phyloP scores from a whole-genome alignment of 2,113 vertebrate genomes.

The Hyaena hyaena region DNA sequence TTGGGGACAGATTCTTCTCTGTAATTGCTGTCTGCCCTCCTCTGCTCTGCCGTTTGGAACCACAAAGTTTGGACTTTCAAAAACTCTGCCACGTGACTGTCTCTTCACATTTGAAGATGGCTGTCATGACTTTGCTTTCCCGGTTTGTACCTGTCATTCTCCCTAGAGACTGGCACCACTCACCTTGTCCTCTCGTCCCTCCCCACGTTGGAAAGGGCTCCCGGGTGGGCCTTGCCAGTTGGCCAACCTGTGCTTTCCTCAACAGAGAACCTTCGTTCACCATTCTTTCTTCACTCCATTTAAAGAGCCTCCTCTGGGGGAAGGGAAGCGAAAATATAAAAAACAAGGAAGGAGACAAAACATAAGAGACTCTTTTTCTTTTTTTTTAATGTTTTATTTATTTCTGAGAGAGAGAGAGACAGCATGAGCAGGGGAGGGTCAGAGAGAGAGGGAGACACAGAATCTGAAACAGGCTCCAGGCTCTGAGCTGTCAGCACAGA shows the following conservation, averaged over 20 bases:
- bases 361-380: too few species aligned
- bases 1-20: not conserved
- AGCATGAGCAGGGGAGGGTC: too few species aligned
- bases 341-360: too few species aligned
- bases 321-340: too few species aligned
- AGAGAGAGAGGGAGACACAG: too few species aligned
- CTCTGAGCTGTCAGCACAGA: too few species aligned
- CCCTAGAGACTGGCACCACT: not conserved
- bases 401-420: too few species aligned
- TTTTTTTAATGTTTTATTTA: too few species aligned
- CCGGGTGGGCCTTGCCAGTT: not conserved
- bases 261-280: not conserved
- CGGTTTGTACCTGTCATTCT: not conserved
- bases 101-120: not conserved
- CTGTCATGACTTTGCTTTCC: not conserved
- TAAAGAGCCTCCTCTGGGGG: not conserved
- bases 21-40: not conserved
- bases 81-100: not conserved
- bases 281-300: too few species aligned
- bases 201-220: not conserved
- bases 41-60: not conserved
- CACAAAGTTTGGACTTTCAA: not conserved
- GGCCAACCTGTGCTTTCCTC: not conserved
- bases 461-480: too few species aligned
- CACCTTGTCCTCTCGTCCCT: not conserved